phyloP scores from a whole-genome alignment of 2,113 vertebrate genomes.

The Caloenas nicobarica region DNA sequence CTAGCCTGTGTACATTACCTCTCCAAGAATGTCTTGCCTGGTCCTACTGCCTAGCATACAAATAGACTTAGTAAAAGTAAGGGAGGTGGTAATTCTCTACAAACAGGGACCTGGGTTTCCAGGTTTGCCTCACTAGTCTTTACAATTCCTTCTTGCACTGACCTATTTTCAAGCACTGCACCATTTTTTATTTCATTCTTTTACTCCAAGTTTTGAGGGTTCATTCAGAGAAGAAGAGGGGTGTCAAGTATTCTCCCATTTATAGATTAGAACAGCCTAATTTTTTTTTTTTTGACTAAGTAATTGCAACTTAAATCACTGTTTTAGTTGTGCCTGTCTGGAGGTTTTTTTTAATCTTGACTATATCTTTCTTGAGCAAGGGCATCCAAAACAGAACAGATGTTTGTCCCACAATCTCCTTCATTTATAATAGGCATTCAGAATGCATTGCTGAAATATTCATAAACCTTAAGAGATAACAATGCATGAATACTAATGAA shows the following conservation, averaged over 20 bases:
- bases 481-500: slow-evolving; percentile 44
- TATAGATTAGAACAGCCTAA: background rate
- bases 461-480: slow-evolving; percentile 19
- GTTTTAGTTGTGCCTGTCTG: background rate
- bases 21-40: background rate
- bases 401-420: slow-evolving; percentile 29
- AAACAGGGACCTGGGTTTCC: background rate
- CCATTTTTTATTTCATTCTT: background rate
- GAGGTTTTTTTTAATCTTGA: background rate
- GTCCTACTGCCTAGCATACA: background rate
- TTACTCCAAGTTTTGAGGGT: background rate
- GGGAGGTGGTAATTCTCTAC: background rate
- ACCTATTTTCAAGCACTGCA: background rate
- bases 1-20: background rate
- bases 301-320: background rate
- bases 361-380: background rate
- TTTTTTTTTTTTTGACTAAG: background rate
- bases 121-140: background rate
- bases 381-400: slow-evolving; percentile 36
- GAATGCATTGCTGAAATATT: slow-evolving; percentile 48
- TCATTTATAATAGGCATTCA: background rate
- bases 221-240: background rate
- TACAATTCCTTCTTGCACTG: background rate
- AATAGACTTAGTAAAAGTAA: background rate
- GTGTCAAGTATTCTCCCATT: background rate